Evolutionary conservation across 2,888 invertebrate genomes (phyloP).

Genomic region (Sthenelais limicola): DNA sequence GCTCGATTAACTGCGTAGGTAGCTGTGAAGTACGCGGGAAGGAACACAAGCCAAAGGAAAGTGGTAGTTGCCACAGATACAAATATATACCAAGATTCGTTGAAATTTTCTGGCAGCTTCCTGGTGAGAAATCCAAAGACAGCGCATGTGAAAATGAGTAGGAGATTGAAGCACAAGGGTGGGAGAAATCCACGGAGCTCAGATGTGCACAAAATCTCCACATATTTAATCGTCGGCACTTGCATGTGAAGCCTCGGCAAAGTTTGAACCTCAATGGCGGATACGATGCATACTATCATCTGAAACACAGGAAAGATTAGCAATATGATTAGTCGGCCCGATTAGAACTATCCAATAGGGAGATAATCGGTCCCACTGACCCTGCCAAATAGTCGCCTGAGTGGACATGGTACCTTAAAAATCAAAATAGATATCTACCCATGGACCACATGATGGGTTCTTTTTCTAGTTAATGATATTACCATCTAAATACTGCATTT

Average conservation of each 20-base stretch:
- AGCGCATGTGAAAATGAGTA: slow-evolving; percentile 43
- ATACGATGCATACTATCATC: not conserved
- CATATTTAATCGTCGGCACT: slow-evolving; percentile 53
- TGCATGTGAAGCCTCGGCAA: not conserved
- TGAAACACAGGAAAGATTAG: not conserved
- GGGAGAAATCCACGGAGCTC: slow-evolving; percentile 54
- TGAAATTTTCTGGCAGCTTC: too few species aligned
- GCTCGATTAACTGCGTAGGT: slow-evolving; percentile 42
- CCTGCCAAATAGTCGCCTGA: too few species aligned
- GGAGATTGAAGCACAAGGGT: slow-evolving; percentile 52
- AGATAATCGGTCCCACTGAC: too few species aligned
- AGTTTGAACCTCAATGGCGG: not conserved
- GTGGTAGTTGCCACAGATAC: too few species aligned
- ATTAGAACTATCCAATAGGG: too few species aligned
- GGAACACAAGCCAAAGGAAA: slow-evolving; percentile 47
- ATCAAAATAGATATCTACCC: too few species aligned
- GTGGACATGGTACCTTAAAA: too few species aligned
- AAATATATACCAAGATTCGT: too few species aligned
- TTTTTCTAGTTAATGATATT: too few species aligned
- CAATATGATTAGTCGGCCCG: too few species aligned
- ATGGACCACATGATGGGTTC: too few species aligned
- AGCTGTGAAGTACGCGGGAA: slow-evolving; percentile 44
- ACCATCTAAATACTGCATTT: too few species aligned
- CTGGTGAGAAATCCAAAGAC: slow-evolving; percentile 45
- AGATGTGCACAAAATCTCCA: slow-evolving; percentile 57